A percentile compares a stretch with the other conserved stretches of the same genome.
phyloP scores from a whole-genome alignment of 2,797 vertebrate species.

The Poeciliopsis turneri region DNA sequence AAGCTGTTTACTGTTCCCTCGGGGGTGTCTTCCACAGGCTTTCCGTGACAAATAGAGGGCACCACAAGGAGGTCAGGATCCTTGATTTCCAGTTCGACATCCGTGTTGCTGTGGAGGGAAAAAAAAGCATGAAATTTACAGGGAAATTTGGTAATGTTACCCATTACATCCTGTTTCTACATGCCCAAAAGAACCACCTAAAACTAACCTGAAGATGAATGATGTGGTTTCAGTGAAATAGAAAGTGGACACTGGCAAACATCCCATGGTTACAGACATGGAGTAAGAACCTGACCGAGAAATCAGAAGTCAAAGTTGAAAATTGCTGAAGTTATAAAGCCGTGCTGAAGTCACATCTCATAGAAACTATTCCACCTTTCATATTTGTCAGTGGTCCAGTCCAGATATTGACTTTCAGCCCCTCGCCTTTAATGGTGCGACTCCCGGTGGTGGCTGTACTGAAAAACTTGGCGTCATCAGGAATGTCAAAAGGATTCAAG shows the following conservation, averaged over 20 bases:
- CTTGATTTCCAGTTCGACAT: constrained; percentile 74
- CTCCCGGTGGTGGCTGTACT: constrained; percentile 53
- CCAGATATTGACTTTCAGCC: constrained; percentile 73
- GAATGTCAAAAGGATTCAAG: constrained; percentile 76
- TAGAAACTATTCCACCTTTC: constrained; percentile 53
- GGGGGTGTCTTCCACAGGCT: constrained; percentile 67
- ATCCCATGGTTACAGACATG: constrained; percentile 72
- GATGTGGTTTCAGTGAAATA: constrained; percentile 62
- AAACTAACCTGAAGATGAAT: constrained; percentile 71
- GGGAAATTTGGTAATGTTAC: neutral
- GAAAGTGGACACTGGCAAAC: constrained; percentile 68
- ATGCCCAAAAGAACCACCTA: neutral
- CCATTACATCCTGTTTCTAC: neutral
- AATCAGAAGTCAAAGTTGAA: neutral
- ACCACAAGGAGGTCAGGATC: constrained; percentile 70
- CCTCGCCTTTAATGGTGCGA: constrained; percentile 70
- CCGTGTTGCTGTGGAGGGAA: constrained; percentile 56
- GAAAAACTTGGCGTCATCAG: constrained; percentile 57
- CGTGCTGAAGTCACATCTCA: neutral
- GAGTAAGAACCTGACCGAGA: constrained; percentile 60
- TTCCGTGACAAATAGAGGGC: constrained; percentile 72
- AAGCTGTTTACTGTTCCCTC: constrained; percentile 77
- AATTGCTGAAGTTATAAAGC: neutral
- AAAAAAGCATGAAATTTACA: constrained; percentile 11
- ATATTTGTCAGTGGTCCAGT: constrained; percentile 54